A percentile compares a stretch with the other conserved stretches of the same genome.
Conservation (phyloP, 2,113 vertebrate genomes). For the Chloroceryle aenea region DNA sequence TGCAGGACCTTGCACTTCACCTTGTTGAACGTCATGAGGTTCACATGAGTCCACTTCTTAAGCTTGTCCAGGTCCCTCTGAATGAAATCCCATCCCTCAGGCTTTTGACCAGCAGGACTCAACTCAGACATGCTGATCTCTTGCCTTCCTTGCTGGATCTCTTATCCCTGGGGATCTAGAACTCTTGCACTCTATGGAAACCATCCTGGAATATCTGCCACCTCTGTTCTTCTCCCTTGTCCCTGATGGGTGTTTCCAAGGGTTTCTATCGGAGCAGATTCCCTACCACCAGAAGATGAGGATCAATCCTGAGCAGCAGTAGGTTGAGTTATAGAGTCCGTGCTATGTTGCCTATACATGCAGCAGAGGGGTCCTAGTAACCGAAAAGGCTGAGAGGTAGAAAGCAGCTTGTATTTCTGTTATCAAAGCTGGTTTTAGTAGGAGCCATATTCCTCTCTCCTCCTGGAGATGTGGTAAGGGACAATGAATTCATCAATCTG, state of each 20-base stretch:
- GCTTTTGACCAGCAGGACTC: background rate
- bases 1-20: background rate
- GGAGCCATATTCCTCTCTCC: background rate
- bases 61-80: background rate
- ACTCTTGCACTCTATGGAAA: background rate
- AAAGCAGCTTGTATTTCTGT: background rate
- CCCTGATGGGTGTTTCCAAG: too few species aligned
- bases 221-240: background rate
- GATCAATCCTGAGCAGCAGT: background rate
- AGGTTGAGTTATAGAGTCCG: background rate
- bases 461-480: background rate
- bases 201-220: background rate
- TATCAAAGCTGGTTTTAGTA: background rate
- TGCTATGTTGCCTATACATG: background rate
- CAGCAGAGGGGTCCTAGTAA: background rate
- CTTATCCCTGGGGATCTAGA: background rate
- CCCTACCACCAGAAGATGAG: background rate
- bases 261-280: background rate
- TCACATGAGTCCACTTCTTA: too few species aligned
- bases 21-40: too few species aligned
- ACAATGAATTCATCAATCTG: slow-evolving; percentile 66
- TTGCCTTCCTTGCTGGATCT: background rate
- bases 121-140: background rate
- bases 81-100: background rate
- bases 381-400: background rate